Conservation (phyloP, 2,888 invertebrate genomes). For the Athalia circularis region DNA sequence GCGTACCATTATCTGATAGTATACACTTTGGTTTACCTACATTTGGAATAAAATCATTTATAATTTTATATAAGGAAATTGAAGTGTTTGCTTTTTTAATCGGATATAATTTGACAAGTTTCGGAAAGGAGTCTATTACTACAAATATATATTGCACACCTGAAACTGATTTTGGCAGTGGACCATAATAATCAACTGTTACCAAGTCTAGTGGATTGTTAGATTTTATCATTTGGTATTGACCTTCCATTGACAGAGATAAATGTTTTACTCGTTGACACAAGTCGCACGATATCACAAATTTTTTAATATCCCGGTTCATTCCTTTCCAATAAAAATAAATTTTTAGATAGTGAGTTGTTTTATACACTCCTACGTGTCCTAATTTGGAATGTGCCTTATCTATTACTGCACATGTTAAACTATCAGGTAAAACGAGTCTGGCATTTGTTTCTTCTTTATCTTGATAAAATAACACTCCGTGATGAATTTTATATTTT, state of each 20-base stretch:
- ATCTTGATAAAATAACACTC: not conserved
- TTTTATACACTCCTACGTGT: constrained; percentile 44
- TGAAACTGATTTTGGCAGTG: constrained; percentile 44
- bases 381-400: constrained; percentile 26
- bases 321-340: constrained; percentile 47
- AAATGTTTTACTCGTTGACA: constrained; percentile 51
- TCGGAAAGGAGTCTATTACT: constrained; percentile 47
- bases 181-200: constrained; percentile 51
- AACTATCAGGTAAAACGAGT: no score
- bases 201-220: constrained; percentile 46
- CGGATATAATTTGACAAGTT: constrained; percentile 47
- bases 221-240: constrained; percentile 36
- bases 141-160: constrained; percentile 51
- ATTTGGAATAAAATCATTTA: constrained; percentile 35
- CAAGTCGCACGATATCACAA: constrained; percentile 35
- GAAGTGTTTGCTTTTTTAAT: constrained; percentile 45
- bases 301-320: constrained; percentile 37
- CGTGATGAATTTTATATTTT: not conserved
- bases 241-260: constrained; percentile 45
- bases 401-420: not conserved
- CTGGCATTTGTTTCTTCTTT: not conserved
- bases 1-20: constrained; percentile 39
- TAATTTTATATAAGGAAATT: constrained; percentile 40
- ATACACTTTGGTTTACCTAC: constrained; percentile 44
- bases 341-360: constrained; percentile 19